Evolutionary conservation across 2,113 vertebrate species (phyloP), one percentile per base, ranked within the genome.

Genomic region (Halcyon malimbica): DNA sequence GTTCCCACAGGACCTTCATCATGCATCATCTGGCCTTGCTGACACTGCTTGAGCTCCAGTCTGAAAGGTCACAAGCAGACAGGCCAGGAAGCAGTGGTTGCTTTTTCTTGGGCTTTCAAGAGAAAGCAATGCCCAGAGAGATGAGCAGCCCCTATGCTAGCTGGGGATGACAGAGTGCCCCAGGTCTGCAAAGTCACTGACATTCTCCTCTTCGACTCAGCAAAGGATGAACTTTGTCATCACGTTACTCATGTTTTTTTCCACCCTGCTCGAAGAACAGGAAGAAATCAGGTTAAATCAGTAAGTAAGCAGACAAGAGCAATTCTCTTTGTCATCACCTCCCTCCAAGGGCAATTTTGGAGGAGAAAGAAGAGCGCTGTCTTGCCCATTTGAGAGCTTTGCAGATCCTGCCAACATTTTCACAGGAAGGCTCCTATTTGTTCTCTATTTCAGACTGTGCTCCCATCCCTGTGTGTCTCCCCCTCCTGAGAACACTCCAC

Each of bases 261-360:
- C 9, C 51, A 51, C 82, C 77, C 71, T 87, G 81, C 74, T 91
- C 18, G 1, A 82, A 71, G 42, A 87, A 60, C 18, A 84, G 62
- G 44, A 93, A 81, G 29, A 91, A 94, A 94, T 96, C 91, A 95
- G 82, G 63, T 95, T 87, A 94, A 83, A 94, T 90, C 48, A 92
- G 39, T 75, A 87, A 76, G 29, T 57, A 87, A 88, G 65, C 4
- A 35, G 54, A 95, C 82, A 77, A 90, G 70, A 88, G n/a, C 17
- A 6, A 92, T 86, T 77, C 44, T 83, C 33, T 92, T 86, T 95
- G 93, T 74, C 93, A 83, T 82, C 54, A 59, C 10, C 8, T 74
- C n/a, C 25, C 70, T 88, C 79, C 46, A 39, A 88, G 46, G 77
- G 75, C 28, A 83, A 26, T 62, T 85, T 69, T 63, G 67, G 57